Base-by-base conservation (phyloP, 2,888 invertebrate genomes). In the Frankliniella intonsa region DNA sequence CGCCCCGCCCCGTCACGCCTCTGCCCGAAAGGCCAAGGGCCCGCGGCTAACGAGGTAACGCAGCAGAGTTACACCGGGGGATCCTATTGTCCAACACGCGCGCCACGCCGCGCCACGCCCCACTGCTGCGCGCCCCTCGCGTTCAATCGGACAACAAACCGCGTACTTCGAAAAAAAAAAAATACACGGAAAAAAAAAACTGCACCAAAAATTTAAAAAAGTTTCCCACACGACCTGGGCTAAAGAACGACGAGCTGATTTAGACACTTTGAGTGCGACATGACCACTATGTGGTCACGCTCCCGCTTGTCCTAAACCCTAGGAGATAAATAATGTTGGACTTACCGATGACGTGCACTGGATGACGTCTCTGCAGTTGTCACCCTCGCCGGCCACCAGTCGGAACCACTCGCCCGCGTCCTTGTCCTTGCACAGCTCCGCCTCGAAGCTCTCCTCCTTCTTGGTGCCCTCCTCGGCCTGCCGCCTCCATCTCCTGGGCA, bases 321-420 rank as follows among this genome's bases (percentile, higher is more conserved):
- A n/a, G n/a, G n/a, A n/a, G n/a, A n/a, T n/a, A n/a, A n/a, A n/a
- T n/a, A n/a, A n/a, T n/a, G n/a, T n/a, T 38, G 38, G 80, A 92
- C 92, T 91, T 88, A 95, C 95, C 87, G 96, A 96, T 87, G 95
- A 95, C 85, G 97, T 97, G 90, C 97, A 97, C 89, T 97, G 97
- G 88, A 97, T 97, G 88, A 97, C 97, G 90, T 97, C 96, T 88
- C 97, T 94, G 89, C 97, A 97, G 89, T 94, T 95, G 89, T 96
- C 96, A 86, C 95, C 95, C 86, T 96, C 96, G 86, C 95, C 95
- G 84, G 95, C 93, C 84, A 95, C 94, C 87, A 97, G 90, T 87
- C 97, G 93, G 91, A 97, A 97, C 96, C 96, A 97, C 90, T 97
- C 97, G 84, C 96, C 96, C 81, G 97, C 96, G 89, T 96, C 96